A percentile compares a stretch with the other conserved stretches of the same genome.
Evolutionary conservation across 2,888 invertebrate species (phyloP).

Genomic region (Diarsia rubi): DNA sequence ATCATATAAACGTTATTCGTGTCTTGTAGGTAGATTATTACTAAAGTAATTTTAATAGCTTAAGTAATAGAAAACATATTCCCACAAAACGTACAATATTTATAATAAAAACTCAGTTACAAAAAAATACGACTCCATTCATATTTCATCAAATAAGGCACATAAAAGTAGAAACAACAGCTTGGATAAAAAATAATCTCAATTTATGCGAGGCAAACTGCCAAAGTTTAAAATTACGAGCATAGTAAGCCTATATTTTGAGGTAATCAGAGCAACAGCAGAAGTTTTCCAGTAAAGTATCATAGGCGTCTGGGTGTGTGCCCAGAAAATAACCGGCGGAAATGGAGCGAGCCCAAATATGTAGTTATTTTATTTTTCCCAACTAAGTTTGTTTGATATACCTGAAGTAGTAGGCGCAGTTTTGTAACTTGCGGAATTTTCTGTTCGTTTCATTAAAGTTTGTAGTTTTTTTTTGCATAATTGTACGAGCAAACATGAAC

Average conservation of each 20-base stretch:
- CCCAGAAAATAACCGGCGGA: slow-evolving; percentile 53
- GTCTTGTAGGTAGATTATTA: background rate
- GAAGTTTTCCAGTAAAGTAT: slow-evolving; percentile 67
- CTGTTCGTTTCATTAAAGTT: background rate
- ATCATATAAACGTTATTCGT: background rate
- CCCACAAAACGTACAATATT: slow-evolving; percentile 13
- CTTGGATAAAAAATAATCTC: slow-evolving; percentile 70
- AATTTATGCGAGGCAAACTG: slow-evolving; percentile 68
- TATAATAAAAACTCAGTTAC: slow-evolving; percentile 41
- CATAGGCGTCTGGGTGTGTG: slow-evolving; percentile 63
- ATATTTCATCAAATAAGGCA: slow-evolving; percentile 65
- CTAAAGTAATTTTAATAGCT: background rate
- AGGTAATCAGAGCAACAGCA: slow-evolving; percentile 66
- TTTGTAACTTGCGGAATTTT: slow-evolving; percentile 10
- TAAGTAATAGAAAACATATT: slow-evolving; percentile 2
- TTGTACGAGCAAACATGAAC: too few species aligned
- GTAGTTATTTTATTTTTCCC: slow-evolving; percentile 52
- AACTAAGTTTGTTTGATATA: slow-evolving; percentile 33
- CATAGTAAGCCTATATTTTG: slow-evolving; percentile 69
- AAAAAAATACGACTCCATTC: slow-evolving; percentile 45
- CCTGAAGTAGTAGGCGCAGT: slow-evolving; percentile 20
- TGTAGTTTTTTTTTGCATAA: background rate
- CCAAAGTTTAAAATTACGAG: slow-evolving; percentile 69
- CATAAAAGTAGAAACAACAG: slow-evolving; percentile 68
- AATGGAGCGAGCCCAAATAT: slow-evolving; percentile 47